phyloP scores from a whole-genome alignment of 1,140 invertebrate genomes.

The Neelides sp. region DNA sequence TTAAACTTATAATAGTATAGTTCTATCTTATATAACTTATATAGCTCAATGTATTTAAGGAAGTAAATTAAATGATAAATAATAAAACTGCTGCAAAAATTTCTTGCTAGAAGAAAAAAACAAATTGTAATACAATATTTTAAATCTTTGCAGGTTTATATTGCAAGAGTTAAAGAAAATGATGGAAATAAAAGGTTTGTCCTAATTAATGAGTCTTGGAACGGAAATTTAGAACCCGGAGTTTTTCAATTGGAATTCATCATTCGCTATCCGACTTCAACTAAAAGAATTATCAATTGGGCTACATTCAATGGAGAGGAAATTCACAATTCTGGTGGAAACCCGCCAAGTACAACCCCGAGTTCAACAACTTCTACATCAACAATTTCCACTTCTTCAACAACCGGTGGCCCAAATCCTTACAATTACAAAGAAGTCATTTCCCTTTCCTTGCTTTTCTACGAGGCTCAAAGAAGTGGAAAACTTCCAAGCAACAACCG shows the following conservation, averaged over 20 bases:
- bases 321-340: not conserved
- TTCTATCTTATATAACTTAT: no score
- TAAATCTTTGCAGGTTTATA: constrained; percentile 1
- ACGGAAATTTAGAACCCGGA: constrained; percentile 1
- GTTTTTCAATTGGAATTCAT: constrained; percentile 8
- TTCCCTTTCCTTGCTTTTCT: constrained; percentile 36
- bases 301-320: constrained; percentile 6
- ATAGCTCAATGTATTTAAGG: no score
- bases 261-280: constrained; percentile 3
- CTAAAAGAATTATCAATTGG: not conserved
- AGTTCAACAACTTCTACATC: constrained; percentile 1
- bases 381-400: constrained; percentile 3
- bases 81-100: no score
- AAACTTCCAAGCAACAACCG: constrained; percentile 34
- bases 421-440: constrained; percentile 33
- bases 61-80: no score
- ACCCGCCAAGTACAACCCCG: not conserved
- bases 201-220: constrained; percentile 4
- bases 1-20: no score
- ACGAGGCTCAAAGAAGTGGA: constrained; percentile 38
- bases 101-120: no score
- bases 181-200: constrained; percentile 5
- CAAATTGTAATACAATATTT: no score
- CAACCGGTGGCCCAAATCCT: constrained; percentile 1
- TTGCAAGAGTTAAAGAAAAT: not conserved